Percentiles rank a stretch among this genome's conserved stretches.
Evolutionary conservation across 2,113 vertebrate genomes (phyloP).

Genomic region (Penelope pileata): DNA sequence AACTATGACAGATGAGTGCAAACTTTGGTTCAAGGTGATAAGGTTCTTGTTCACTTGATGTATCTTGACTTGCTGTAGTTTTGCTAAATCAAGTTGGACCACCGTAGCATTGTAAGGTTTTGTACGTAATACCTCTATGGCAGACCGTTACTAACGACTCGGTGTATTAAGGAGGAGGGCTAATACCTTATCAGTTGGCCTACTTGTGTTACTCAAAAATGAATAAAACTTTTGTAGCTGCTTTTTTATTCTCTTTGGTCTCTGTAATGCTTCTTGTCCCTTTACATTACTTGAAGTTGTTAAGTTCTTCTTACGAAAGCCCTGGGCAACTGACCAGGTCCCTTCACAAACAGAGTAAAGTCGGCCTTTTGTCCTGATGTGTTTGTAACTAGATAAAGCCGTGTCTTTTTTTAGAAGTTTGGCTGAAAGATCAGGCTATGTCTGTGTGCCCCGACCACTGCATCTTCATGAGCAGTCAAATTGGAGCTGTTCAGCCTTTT

Average conservation of each 20-base stretch:
- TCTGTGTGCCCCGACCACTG: not conserved
- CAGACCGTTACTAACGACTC: not conserved
- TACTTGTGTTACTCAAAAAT: not conserved
- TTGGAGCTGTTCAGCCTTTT: not conserved
- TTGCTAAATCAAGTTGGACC: not conserved
- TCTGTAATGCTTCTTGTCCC: not conserved
- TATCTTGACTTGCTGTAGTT: not conserved
- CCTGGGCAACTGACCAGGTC: not conserved
- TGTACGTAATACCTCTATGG: not conserved
- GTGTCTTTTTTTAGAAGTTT: not conserved
- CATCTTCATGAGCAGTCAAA: not conserved
- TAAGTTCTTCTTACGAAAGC: not conserved
- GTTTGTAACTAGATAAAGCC: not conserved
- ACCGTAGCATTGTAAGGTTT: fast-evolving
- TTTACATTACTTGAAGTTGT: too few species aligned
- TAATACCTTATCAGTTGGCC: not conserved
- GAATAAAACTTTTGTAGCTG: not conserved
- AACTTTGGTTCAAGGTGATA: not conserved
- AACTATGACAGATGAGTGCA: not conserved
- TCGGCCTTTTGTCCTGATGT: not conserved
- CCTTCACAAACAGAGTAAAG: not conserved
- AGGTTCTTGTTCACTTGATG: not conserved
- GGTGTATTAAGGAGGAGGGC: not conserved
- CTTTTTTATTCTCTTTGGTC: not conserved
- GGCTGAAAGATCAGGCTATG: not conserved